These are phyloP conservation scores for Schizopygopsis pylzovi DNA, from an alignment of 2,797 vertebrate genomes.

Conservation along the genomic window DNA sequence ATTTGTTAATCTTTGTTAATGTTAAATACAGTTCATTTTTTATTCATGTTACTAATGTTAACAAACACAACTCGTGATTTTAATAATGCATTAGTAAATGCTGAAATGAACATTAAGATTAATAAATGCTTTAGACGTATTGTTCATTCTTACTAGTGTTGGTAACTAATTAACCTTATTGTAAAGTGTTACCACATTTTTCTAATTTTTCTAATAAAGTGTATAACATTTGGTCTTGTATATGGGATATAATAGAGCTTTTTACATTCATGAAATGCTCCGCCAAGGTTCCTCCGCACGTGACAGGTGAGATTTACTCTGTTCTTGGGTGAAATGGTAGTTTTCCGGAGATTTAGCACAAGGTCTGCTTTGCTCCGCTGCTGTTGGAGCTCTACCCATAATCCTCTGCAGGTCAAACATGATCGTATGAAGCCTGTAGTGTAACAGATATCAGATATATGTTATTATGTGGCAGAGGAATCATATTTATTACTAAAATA, in stretches of 20 bases:
- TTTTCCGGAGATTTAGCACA: slow-evolving; percentile 1
- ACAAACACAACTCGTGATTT: too few relatives aligned
- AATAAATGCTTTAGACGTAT: too few relatives aligned
- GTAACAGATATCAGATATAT: neutral
- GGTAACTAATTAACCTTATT: too few relatives aligned
- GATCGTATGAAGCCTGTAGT: slow-evolving; percentile 23
- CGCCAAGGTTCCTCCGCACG: neutral
- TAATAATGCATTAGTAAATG: too few relatives aligned
- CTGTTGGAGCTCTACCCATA: slow-evolving; percentile 26
- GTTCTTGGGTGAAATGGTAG: neutral
- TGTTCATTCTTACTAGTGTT: too few relatives aligned
- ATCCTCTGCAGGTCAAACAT: slow-evolving; percentile 35
- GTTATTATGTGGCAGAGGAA: neutral
- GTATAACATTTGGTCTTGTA: neutral
- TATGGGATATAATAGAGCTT: neutral
- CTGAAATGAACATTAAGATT: too few relatives aligned
- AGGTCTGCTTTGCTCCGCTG: slow-evolving; percentile 21
- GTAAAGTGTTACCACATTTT: too few relatives aligned
- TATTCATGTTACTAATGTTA: too few relatives aligned
- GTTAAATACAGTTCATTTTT: too few relatives aligned
- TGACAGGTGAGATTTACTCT: slow-evolving; percentile 15
- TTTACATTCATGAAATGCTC: neutral
- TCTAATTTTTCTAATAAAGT: neutral
- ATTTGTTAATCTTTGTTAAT: too few relatives aligned
- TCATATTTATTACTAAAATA: neutral